Evolutionary conservation across 2,113 vertebrate genomes (phyloP), one percentile per base, ranked within the genome.

Genomic region (Cyanoderma ruficeps): DNA sequence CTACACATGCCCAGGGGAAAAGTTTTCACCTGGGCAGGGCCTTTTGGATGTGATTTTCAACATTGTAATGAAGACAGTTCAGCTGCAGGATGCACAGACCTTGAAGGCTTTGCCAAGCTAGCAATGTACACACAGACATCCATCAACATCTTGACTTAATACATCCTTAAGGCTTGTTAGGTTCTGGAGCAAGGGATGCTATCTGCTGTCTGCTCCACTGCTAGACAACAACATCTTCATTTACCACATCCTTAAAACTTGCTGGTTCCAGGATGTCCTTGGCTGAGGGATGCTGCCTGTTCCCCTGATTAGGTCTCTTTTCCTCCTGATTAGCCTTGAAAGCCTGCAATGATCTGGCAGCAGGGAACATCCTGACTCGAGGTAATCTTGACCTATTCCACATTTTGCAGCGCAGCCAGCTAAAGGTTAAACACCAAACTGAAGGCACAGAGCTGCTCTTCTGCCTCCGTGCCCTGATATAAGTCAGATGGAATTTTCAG

Each of bases 401-500:
- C n/a, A 13, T 41, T 47, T 31, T 35, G 61, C 61, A 31, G 93
- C 20, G 27, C 53, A 69, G 92, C 18, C 63, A 91, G 71, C 22
- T 80, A 68, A 63, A 84, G 74, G 92, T 87, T 91, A 81, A 96
- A 46, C n/a, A 49, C 55, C 28, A 14, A 35, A 65, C 33, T 3
- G 37, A 61, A 92, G 91, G 72, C 89, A 87, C 89, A 91, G 93
- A 89, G 64, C 72, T 71, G 74, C 64, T 75, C 14, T 49, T 80
- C 93, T 92, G 79, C 93, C 83, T 88, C 63, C 23, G 0, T 75
- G 89, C 75, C 89, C 89, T 81, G 74, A 87, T 59, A n/a, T 3
- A 47, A 96, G 55, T 49, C 83, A 94, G 69, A 64, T 93, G 90
- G 92, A 91, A 94, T 95, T 89, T 94, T 67, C 49, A 53, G 91